These are phyloP conservation scores for Drosophila anceps DNA, from an alignment of 2,888 invertebrate species.

Conservation along the genomic window DNA sequence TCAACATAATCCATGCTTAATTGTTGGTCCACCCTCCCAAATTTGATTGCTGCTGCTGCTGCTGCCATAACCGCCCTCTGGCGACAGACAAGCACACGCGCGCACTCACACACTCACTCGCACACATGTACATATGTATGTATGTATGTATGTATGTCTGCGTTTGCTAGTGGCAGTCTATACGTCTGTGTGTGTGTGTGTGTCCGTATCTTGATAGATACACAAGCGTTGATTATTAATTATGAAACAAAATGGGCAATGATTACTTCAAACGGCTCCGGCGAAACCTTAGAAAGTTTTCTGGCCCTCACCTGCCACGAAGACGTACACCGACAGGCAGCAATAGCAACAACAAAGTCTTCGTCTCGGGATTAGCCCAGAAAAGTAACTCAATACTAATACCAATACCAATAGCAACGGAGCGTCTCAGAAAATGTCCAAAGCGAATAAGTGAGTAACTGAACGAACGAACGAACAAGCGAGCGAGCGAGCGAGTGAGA, in stretches of 20 bases:
- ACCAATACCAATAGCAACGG: conserved; percentile 53
- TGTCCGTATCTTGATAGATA: conserved; percentile 44
- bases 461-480: conserved; percentile 25
- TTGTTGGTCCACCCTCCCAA: conserved; percentile 56
- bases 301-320: conserved; percentile 44
- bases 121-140: too few relatives aligned
- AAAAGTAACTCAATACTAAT: conserved; percentile 66
- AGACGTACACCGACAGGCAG: conserved; percentile 14
- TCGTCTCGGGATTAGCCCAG: conserved; percentile 56
- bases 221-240: conserved; percentile 74
- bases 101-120: not conserved
- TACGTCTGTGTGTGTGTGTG: conserved; percentile 2
- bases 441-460: conserved; percentile 45
- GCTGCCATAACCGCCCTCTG: conserved; percentile 21
- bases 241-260: conserved; percentile 66
- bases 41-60: conserved; percentile 7
- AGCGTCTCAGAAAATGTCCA: conserved; percentile 47
- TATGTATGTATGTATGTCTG: not conserved
- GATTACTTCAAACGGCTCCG: conserved; percentile 63
- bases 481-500: conserved; percentile 24
- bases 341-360: conserved; percentile 32
- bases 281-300: conserved; percentile 71
- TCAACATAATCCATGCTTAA: conserved; percentile 70
- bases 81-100: conserved; percentile 16
- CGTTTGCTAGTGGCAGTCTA: conserved; percentile 10